Evolutionary conservation across 2,113 vertebrate genomes (phyloP).

Genomic region (Ictidomys tridecemlineatus): DNA sequence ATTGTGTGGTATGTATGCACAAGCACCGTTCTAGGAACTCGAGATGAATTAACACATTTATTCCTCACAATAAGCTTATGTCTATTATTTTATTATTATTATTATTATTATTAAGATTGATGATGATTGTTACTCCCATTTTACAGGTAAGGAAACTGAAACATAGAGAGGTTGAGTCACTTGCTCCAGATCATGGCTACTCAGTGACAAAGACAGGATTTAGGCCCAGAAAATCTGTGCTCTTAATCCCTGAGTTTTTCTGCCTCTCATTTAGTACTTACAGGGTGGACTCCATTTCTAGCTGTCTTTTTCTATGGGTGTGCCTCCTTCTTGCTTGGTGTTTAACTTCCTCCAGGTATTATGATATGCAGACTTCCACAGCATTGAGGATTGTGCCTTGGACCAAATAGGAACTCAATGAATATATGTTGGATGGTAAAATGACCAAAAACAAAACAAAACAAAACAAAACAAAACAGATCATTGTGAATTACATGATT

Average conservation of each 20-base stretch:
- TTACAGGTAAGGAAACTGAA: slow-evolving; percentile 41
- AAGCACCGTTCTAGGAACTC: neutral
- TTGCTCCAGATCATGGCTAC: neutral
- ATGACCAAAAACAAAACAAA: neutral
- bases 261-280: neutral
- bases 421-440: slow-evolving; percentile 48
- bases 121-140: neutral
- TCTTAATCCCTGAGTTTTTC: neutral
- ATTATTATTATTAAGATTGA: neutral
- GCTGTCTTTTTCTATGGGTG: neutral
- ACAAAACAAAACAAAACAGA: too few relatives aligned
- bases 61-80: neutral
- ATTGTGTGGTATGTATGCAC: neutral
- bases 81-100: neutral
- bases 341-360: neutral
- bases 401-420: neutral
- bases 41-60: neutral
- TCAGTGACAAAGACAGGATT: neutral
- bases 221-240: neutral
- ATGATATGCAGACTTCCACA: neutral
- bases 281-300: neutral
- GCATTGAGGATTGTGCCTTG: neutral
- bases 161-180: neutral
- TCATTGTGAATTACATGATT: neutral
- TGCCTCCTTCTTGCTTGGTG: neutral